Percentiles rank a stretch among this genome's conserved stretches.
Conservation (phyloP, 2,113 vertebrate species). For the Colistium nudipinnis region DNA sequence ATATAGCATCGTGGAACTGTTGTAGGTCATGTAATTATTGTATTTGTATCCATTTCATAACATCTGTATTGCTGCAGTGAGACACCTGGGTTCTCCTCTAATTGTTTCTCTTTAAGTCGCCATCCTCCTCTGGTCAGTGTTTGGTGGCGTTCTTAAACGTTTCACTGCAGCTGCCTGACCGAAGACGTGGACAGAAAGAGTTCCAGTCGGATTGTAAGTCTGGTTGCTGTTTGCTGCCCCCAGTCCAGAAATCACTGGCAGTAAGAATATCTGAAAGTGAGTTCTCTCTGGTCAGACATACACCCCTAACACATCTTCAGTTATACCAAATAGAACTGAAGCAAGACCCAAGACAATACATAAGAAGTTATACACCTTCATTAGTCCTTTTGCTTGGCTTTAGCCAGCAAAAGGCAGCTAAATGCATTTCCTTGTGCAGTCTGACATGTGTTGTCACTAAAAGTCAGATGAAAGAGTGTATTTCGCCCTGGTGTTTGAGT, state of each 20-base stretch:
- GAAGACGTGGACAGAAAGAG: slow-evolving; percentile 21
- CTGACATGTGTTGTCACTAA: slow-evolving; percentile 4
- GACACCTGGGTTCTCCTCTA: slow-evolving; percentile 63
- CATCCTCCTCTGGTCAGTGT: slow-evolving; percentile 63
- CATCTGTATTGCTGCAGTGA: slow-evolving; percentile 77
- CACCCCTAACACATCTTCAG: slow-evolving; percentile 12
- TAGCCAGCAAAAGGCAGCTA: slow-evolving; percentile 2
- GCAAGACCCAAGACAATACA: neutral
- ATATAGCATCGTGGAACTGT: slow-evolving; percentile 93
- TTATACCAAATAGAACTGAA: neutral
- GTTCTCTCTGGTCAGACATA: slow-evolving; percentile 14
- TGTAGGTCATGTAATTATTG: slow-evolving; percentile 92
- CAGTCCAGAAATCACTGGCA: slow-evolving; percentile 19
- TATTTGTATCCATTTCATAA: slow-evolving; percentile 93
- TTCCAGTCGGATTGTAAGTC: neutral
- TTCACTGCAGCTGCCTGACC: slow-evolving; percentile 82
- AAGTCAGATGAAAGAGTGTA: neutral
- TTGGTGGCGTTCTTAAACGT: slow-evolving; percentile 48
- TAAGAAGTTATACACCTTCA: neutral
- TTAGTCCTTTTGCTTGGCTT: slow-evolving; percentile 11
- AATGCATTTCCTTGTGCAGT: slow-evolving; percentile 13
- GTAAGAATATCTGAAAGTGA: neutral
- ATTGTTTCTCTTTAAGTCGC: slow-evolving; percentile 61
- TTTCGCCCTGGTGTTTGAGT: slow-evolving; percentile 5
- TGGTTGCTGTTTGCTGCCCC: slow-evolving; percentile 18